A percentile compares a stretch with the other conserved stretches of the same genome.
These are phyloP conservation scores for Etia nguti DNA, from an alignment of 2,113 vertebrate genomes.

Conservation along the genomic window DNA sequence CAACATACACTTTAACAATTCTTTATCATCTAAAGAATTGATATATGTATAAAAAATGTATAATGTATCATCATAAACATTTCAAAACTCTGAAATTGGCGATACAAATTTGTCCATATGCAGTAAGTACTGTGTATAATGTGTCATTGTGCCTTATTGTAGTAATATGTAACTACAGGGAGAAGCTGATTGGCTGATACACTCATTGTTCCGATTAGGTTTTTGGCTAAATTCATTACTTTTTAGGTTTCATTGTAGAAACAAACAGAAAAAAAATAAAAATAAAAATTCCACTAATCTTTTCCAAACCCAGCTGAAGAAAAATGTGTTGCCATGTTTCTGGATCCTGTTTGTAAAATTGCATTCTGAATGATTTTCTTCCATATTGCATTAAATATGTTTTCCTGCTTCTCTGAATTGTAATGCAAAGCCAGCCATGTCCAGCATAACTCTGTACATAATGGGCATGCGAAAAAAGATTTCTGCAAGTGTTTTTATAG, in stretches of 20 bases:
- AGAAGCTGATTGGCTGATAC: neutral
- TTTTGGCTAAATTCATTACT: neutral
- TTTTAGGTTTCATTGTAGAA: constrained; percentile 8
- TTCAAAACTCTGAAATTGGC: constrained; percentile 4
- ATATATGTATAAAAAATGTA: fast-evolving
- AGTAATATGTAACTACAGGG: neutral
- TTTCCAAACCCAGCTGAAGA: neutral
- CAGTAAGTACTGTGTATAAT: neutral
- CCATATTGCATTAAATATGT: neutral
- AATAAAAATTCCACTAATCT: neutral
- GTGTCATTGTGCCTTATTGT: constrained; percentile 47
- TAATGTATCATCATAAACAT: neutral
- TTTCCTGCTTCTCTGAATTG: constrained; percentile 23
- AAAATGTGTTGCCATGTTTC: neutral
- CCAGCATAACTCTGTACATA: constrained; percentile 56
- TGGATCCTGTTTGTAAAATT: neutral
- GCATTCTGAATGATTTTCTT: neutral
- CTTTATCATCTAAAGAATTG: neutral
- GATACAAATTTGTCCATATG: neutral
- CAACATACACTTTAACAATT: neutral
- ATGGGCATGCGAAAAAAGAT: constrained; percentile 22
- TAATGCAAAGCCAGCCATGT: constrained; percentile 42
- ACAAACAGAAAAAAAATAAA: neutral
- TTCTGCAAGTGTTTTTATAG: constrained; percentile 41
- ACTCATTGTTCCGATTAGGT: neutral